Base-by-base conservation (phyloP, 2,888 invertebrate species). In the Nycteola revayana region DNA sequence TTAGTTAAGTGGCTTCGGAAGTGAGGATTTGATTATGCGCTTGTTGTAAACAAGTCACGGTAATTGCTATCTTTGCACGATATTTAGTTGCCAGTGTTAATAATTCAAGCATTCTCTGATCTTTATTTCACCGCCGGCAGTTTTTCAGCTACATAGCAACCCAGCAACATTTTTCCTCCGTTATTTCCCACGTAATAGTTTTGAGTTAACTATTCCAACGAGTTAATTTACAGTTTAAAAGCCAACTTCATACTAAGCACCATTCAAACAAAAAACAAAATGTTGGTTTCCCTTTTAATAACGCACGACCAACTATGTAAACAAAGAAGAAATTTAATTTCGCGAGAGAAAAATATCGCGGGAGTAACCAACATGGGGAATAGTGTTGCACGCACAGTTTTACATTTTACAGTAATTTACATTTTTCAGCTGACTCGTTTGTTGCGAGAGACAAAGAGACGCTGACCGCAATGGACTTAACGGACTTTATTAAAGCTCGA, bases 251-350 rank as follows among this genome's bases (percentile, higher is more conserved):
- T 49, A 51, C 56, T 59, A 42, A 47, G 47, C 36, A 36, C 42
- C 32, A 36, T 27, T 25, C 33, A 44, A 53, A 37, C 44, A 49
- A 59, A 66, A 68, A 67, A 3, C 2, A 21, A 3, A 3, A 21
- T 2, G 4, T 6, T 18, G 60, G 60, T 66, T 57, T 50, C 60
- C 53, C 47, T 59, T 63, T 67, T 66, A 67, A 66, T 67, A 66
- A 62, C 59, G 46, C 60, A 71, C 62, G 60, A 60, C 60, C 62
- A 60, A 72, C 73, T 70, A 67, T 69, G 66, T 60, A 63, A 68
- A 71, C 75, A 73, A 76, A 73, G 67, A 67, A 63, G 59, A 71
- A 78, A 71, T 71, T 72, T 75, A 72, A 71, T 75, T 78, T 75
- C 69, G 57, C 60, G 62, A 52, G 63, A 65, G 63, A 66, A 72